Conservation (phyloP, 1,140 invertebrate genomes). For the Sitobion miscanthi region DNA sequence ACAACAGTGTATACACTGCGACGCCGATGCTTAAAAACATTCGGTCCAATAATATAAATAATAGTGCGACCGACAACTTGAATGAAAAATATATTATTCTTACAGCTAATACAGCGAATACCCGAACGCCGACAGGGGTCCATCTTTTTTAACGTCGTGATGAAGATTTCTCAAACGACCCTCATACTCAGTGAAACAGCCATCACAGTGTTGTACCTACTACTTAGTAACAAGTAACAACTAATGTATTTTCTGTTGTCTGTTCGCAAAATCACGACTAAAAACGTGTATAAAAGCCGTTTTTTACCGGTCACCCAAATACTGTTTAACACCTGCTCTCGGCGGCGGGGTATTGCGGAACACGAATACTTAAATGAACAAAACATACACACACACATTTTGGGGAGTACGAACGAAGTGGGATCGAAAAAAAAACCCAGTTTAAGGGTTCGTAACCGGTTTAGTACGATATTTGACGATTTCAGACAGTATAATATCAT, state of each 20-base stretch:
- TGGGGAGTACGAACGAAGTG: not conserved
- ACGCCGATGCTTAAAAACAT: not conserved
- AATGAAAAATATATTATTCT: not conserved
- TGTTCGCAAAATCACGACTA: not conserved
- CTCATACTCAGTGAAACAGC: not conserved
- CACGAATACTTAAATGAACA: not conserved
- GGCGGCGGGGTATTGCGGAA: not conserved
- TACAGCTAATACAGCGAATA: not conserved
- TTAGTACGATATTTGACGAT: not conserved
- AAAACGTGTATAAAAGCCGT: constrained; percentile 25
- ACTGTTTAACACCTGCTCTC: not conserved
- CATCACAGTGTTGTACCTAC: not conserved
- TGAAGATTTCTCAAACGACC: not conserved
- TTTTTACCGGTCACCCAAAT: constrained; percentile 24
- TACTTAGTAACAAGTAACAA: not conserved
- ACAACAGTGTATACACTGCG: constrained; percentile 18
- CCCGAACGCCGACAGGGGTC: not conserved
- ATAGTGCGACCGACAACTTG: not conserved
- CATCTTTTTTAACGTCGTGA: not conserved
- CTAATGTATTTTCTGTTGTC: not conserved
- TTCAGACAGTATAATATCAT: not conserved
- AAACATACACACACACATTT: not conserved
- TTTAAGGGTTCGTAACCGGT: not conserved
- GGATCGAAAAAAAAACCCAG: not conserved
- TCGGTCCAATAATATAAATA: not conserved